A percentile compares a stretch with the other conserved stretches of the same genome.
Evolutionary conservation across 2,797 vertebrate genomes (phyloP).

Genomic region (Spinus olivaceus): DNA sequence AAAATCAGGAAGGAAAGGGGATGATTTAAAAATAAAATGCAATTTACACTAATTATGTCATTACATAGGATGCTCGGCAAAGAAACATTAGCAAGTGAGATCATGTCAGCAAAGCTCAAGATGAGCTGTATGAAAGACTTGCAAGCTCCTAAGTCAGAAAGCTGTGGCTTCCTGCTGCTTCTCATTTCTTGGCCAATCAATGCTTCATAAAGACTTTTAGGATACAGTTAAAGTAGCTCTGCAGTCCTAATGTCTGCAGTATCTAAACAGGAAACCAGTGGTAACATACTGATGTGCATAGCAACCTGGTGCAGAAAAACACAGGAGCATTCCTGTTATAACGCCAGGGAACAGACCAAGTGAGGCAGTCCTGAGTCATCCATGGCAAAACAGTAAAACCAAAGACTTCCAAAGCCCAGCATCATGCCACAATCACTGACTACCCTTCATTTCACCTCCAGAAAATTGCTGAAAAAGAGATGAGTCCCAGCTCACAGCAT

Average conservation of each 20-base stretch:
- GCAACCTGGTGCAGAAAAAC: background rate
- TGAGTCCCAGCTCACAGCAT: background rate
- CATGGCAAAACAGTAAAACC: background rate
- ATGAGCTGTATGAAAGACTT: conserved; percentile 35
- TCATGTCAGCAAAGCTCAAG: conserved; percentile 45
- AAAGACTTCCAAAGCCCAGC: background rate
- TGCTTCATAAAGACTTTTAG: conserved; percentile 36
- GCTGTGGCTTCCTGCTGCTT: conserved; percentile 58
- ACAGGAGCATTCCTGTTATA: background rate
- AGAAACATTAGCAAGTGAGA: conserved; percentile 68
- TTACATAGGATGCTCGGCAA: conserved; percentile 63
- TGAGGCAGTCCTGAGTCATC: background rate
- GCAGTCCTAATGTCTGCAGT: conserved; percentile 17
- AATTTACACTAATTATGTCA: conserved; percentile 69
- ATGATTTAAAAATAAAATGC: conserved; percentile 70
- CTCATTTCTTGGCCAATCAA: conserved; percentile 53
- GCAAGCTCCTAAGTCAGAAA: conserved; percentile 32
- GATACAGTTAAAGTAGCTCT: background rate
- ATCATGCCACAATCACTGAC: background rate
- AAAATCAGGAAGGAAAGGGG: conserved; percentile 69
- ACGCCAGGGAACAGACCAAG: background rate
- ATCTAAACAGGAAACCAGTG: background rate
- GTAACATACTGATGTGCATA: background rate
- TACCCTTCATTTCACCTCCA: background rate
- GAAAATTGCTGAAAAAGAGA: background rate